Base-by-base conservation (phyloP, 2,113 vertebrate species). In the Electrona antarctica region DNA sequence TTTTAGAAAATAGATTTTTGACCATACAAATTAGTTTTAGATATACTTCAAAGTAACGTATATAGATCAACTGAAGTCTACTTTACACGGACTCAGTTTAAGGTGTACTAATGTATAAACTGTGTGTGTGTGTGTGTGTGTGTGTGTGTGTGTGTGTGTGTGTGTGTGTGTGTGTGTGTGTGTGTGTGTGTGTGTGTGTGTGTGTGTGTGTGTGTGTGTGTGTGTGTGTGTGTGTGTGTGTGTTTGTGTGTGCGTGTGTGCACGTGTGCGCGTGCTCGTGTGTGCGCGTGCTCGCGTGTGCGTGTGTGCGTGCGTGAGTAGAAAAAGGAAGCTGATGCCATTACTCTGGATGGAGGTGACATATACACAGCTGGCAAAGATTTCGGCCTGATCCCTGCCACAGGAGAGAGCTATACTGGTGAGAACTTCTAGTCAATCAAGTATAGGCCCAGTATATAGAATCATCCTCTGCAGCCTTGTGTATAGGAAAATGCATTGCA, bases 391-490 rank as follows among this genome's bases (percentile, higher is more conserved):
- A 90, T 97, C 15, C 98, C 97, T 2, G 97, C 97, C 0, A 93
- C 92, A 0, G 98, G 93, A 48, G 98, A 98, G 87, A 92, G 85
- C 87, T 99, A 98, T 76, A 91, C 94, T 67, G 87, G 98, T 98
- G 84, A 84, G 87, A 45, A 73, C 11, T 21, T 21, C 2, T 41
- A 41, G 33, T 41, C 33, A 21, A 21, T 21, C 21, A 21, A 21
- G 21, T 21, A 21, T 21, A 21, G 21, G 21, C 21, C 21, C 33
- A 41, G 33, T 41, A 6, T 41, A 41, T 41, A 4, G 33, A 41
- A 41, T 41, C 33, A 41, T 41, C 33, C 33, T 41, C 33, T 41
- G 33, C 33, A 41, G 33, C 33, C 33, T 1, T 41, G 33, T 41
- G 33, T 41, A 41, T 41, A 4, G 3, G 5, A 41, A 41, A 41